A percentile compares a stretch with the other conserved stretches of the same genome.
phyloP scores from a whole-genome alignment of 2,113 vertebrate genomes.

The Microtus oregoni region DNA sequence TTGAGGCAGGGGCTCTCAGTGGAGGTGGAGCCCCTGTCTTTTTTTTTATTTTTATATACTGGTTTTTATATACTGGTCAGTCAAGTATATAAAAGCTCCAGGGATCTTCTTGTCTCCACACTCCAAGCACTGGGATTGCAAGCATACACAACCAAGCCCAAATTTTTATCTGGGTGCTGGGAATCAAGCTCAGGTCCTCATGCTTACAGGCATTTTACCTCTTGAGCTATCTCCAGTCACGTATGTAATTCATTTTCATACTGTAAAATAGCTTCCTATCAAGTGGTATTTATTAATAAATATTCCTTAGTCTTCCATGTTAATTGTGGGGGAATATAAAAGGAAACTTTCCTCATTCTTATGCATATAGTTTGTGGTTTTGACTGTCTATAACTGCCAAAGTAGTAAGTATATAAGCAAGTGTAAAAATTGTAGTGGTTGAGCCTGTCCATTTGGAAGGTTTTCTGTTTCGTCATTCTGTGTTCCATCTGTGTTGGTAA shows the following conservation, averaged over 20 bases:
- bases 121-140: not conserved
- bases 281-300: conserved; percentile 4
- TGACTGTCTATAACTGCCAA: not conserved
- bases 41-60: not conserved
- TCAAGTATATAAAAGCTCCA: not conserved
- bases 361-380: not conserved
- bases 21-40: no score
- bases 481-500: not conserved
- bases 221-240: not conserved
- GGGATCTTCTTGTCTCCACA: not conserved
- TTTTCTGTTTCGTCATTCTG: not conserved
- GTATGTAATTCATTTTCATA: conserved; percentile 36
- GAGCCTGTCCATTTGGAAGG: not conserved
- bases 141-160: not conserved
- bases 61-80: not conserved
- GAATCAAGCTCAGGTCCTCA: not conserved
- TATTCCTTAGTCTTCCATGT: conserved; percentile 7
- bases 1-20: not conserved
- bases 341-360: not conserved
- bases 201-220: not conserved
- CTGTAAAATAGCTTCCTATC: not conserved
- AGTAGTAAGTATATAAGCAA: not conserved
- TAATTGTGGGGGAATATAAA: not conserved
- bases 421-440: not conserved
- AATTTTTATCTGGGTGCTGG: not conserved